Percentiles rank a stretch among this genome's conserved stretches.
These are phyloP conservation scores for Amazona ochrocephala DNA, from an alignment of 2,797 vertebrate genomes.

Conservation along the genomic window DNA sequence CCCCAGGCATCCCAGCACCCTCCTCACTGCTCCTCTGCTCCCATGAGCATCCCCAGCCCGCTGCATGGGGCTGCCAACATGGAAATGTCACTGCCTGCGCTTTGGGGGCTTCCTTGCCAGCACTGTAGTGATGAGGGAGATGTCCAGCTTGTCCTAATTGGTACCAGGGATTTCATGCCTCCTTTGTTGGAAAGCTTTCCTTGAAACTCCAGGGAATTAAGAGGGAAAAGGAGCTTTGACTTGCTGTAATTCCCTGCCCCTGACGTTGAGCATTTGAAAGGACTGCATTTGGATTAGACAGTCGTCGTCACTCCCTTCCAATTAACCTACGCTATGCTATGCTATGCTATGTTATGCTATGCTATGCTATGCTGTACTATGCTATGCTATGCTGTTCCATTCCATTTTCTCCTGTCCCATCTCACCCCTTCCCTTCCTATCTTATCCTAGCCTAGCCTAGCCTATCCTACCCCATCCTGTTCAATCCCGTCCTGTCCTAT, in stretches of 20 bases:
- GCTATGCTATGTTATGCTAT: neutral
- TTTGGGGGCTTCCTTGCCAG: neutral
- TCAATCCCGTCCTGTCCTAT: too few relatives aligned
- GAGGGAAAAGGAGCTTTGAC: neutral
- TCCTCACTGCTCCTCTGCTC: neutral
- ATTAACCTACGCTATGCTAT: neutral
- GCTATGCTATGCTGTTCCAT: neutral
- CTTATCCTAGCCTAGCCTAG: too few relatives aligned
- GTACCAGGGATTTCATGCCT: slow-evolving; percentile 20
- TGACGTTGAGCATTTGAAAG: fast-evolving
- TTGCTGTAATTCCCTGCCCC: neutral
- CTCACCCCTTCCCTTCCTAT: neutral
- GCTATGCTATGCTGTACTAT: neutral
- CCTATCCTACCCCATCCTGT: too few relatives aligned
- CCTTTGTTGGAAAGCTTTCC: neutral
- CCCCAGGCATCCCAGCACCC: neutral
- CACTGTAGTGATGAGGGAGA: fast-evolving
- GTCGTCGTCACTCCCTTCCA: neutral
- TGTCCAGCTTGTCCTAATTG: neutral
- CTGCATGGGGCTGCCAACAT: neutral
- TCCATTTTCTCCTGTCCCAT: neutral
- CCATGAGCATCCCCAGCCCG: fast-evolving
- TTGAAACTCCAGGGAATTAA: neutral
- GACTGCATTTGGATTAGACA: neutral
- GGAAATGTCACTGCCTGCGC: slow-evolving; percentile 18